phyloP scores from a whole-genome alignment of 2,888 invertebrate species.

The Cephus spinipes region DNA sequence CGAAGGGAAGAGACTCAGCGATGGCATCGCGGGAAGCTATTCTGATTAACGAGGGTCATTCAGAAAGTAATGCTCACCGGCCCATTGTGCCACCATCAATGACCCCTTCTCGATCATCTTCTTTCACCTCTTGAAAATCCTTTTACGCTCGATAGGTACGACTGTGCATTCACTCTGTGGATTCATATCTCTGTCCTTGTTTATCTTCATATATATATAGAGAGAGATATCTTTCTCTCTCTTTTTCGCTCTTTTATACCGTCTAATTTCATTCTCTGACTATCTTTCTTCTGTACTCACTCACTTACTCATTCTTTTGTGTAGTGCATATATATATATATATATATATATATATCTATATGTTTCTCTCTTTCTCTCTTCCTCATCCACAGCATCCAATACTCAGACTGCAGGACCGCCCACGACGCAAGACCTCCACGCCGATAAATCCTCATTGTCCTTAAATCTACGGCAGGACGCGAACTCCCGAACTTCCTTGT shows the following conservation, averaged over 20 bases:
- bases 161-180: neutral
- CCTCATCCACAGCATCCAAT: neutral
- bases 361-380: neutral
- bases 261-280: neutral
- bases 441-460: slow-evolving; percentile 5
- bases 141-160: slow-evolving; percentile 13
- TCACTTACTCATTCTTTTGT: neutral
- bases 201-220: neutral
- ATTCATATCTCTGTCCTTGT: neutral
- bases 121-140: slow-evolving; percentile 25
- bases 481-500: slow-evolving; percentile 7
- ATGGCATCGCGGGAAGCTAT: neutral
- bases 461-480: neutral
- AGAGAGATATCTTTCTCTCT: too few species aligned
- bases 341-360: neutral
- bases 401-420: neutral
- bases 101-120: slow-evolving; percentile 31
- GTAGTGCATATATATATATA: neutral
- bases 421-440: neutral
- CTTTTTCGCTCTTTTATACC: neutral
- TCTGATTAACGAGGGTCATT: slow-evolving; percentile 52
- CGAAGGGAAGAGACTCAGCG: neutral
- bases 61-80: slow-evolving; percentile 36
- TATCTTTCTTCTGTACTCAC: neutral
- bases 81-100: slow-evolving; percentile 35